phyloP scores from a whole-genome alignment of 2,113 vertebrate genomes.

The Echinops telfairi region DNA sequence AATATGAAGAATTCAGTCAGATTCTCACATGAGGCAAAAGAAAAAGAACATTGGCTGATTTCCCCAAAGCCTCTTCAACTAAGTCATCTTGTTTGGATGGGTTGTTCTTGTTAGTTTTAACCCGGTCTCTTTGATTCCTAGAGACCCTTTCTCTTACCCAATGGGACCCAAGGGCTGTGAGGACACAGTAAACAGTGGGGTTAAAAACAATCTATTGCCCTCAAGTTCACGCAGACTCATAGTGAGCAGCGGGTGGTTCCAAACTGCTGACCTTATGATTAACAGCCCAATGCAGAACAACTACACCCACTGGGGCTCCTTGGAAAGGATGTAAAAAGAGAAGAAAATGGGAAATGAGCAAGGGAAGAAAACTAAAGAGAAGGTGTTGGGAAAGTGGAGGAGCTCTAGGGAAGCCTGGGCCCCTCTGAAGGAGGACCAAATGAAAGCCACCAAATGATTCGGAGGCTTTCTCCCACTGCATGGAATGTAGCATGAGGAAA shows the following conservation, averaged over 20 bases:
- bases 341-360: constrained; percentile 22
- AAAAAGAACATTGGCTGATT: background rate
- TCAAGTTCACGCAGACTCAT: too few species aligned
- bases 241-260: too few species aligned
- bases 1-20: background rate
- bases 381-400: background rate
- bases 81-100: background rate
- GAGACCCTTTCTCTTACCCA: background rate
- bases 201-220: too few species aligned
- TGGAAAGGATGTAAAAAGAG: background rate
- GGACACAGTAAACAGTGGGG: background rate
- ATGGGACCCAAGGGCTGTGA: background rate
- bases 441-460: background rate
- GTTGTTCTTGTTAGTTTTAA: background rate
- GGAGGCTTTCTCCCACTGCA: background rate
- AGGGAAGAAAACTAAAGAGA: background rate
- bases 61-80: background rate
- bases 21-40: background rate
- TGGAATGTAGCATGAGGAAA: background rate
- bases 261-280: too few species aligned
- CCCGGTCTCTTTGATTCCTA: background rate
- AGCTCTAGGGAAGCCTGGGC: background rate
- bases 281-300: too few species aligned
- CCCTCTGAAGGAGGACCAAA: background rate
- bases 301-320: too few species aligned